Base-by-base conservation (phyloP, 2,113 vertebrate species). In the Colossoma macropomum region DNA sequence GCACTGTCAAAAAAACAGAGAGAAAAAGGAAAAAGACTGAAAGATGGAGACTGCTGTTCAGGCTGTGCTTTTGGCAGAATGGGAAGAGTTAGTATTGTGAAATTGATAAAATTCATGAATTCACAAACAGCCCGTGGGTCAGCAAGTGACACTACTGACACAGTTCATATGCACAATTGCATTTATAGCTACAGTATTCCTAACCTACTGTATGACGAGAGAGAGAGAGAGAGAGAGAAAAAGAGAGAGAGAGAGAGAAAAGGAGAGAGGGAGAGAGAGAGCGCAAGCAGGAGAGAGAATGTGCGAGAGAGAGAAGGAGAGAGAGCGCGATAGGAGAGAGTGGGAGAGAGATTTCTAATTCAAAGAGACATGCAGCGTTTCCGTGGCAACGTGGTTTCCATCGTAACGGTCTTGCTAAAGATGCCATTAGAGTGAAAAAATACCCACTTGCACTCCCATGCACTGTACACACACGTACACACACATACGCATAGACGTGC, bases 371-470 rank as follows among this genome's bases (percentile, higher is more conserved):
- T 92, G 88, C 93, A 91, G 92, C 89, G 94, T 95, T 94, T 93
- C 94, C 94, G 83, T 94, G 93, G 94, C 93, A 95, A 95, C 94
- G 89, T 91, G 89, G 94, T 95, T 93, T 85, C 94, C 93, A 94
- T 94, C 85, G 93, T 91, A 92, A 95, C 91, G 70, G 77, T 89
- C 80, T 85, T 87, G 90, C 90, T 95, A 93, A 95, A 94, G 93
- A 95, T 93, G 92, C 93, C 92, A 94, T 94, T 92, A 93, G 89
- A 90, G 91, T 92, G 89, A 86, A 92, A 93, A 94, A 93, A 92
- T 89, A 88, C 77, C 90, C 87, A 90, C 89, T 91, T 89, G 90
- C 88, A 88, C 91, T 84, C 81, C 45, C 48, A 89, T 76, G 79
- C 84, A 87, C 89, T 85, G 87, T 84, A 90, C 56, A 85, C 65